A percentile compares a stretch with the other conserved stretches of the same genome.
These are phyloP conservation scores for Pungitius pungitius DNA, from an alignment of 2,113 vertebrate species.

Conservation along the genomic window DNA sequence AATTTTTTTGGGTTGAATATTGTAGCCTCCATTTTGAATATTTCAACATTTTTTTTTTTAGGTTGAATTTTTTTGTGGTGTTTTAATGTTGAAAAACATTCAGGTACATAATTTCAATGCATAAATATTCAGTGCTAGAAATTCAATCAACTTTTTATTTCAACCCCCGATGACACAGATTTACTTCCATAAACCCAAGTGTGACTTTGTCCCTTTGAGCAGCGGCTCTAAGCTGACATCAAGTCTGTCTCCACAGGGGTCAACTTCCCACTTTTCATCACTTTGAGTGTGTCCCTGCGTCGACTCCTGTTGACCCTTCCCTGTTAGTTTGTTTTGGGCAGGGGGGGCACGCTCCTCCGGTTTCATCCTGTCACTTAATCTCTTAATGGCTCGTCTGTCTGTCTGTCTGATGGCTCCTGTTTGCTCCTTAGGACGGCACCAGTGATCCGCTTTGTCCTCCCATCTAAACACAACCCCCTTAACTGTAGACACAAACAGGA, in stretches of 20 bases:
- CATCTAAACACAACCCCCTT: conserved; percentile 44
- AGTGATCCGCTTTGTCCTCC: conserved; percentile 32
- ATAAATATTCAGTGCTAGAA: too few species aligned
- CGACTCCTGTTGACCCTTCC: conserved; percentile 42
- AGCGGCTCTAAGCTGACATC: too few species aligned
- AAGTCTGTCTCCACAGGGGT: conserved; percentile 24
- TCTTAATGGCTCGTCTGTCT: conserved; percentile 51
- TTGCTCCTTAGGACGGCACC: conserved; percentile 9
- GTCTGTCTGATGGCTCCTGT: conserved; percentile 19
- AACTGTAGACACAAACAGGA: conserved; percentile 16
- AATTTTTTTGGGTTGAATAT: too few species aligned
- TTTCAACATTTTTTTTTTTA: too few species aligned
- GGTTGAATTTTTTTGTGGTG: too few species aligned
- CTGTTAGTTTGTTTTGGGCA: conserved; percentile 21
- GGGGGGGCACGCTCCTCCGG: conserved; percentile 22
- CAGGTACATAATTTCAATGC: too few species aligned
- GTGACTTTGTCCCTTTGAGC: too few species aligned
- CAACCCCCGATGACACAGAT: too few species aligned
- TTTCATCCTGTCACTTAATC: conserved; percentile 60
- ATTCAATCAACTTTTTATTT: too few species aligned
- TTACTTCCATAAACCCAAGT: too few species aligned
- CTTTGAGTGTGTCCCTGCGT: conserved; percentile 28
- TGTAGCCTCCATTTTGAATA: too few species aligned
- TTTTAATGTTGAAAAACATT: too few species aligned
- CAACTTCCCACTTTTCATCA: conserved; percentile 20